phyloP scores from a whole-genome alignment of 2,797 vertebrate species.

The Semotilus atromaculatus region DNA sequence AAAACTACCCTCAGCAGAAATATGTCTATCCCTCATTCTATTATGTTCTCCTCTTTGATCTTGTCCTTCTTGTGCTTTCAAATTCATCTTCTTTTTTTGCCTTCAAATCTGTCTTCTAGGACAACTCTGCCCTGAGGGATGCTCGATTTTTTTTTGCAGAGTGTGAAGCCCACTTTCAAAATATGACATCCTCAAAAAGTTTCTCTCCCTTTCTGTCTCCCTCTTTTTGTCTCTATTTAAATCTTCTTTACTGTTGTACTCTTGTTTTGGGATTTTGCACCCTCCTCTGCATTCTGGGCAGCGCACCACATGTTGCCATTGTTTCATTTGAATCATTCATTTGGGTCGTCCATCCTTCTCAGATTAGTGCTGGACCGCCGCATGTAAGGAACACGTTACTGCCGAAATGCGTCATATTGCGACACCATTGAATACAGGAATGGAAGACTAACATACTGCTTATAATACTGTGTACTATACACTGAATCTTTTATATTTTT shows the following conservation, averaged over 20 bases:
- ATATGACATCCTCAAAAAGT: constrained; percentile 17
- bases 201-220: not conserved
- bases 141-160: not conserved
- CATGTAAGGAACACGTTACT: not conserved
- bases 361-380: not conserved
- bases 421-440: not conserved
- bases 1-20: not conserved
- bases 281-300: constrained; percentile 40
- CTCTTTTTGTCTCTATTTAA: not conserved
- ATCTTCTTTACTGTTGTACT: constrained; percentile 22
- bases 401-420: not conserved
- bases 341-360: constrained; percentile 8
- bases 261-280: not conserved
- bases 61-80: not conserved
- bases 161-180: constrained; percentile 1
- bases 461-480: not conserved
- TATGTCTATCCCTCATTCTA: not conserved
- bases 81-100: not conserved
- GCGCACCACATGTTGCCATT: not conserved
- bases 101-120: constrained; percentile 1
- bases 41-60: constrained; percentile 7
- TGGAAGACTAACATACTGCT: not conserved
- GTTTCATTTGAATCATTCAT: constrained; percentile 10
- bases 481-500: not conserved
- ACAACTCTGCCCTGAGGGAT: not conserved